Evolutionary conservation across 1,140 invertebrate genomes (phyloP).

Genomic region (Diorhabda sublineata): DNA sequence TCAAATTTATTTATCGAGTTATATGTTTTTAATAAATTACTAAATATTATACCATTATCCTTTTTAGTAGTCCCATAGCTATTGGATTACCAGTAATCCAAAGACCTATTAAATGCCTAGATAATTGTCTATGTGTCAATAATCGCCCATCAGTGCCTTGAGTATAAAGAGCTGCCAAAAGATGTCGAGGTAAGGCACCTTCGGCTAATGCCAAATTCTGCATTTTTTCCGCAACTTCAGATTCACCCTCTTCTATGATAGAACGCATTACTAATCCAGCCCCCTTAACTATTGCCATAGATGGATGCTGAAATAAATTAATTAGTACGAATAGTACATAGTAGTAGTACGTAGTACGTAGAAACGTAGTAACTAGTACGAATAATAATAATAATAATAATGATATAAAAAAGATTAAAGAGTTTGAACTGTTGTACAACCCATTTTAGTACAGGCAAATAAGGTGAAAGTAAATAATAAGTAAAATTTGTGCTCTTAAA

Average conservation of each 20-base stretch:
- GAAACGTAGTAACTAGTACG: too few relatives aligned
- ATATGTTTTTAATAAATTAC: not conserved
- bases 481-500: too few relatives aligned
- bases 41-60: slow-evolving; percentile 73
- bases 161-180: slow-evolving; percentile 88
- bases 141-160: slow-evolving; percentile 70
- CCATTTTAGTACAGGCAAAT: too few relatives aligned
- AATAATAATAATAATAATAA: too few relatives aligned
- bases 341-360: too few relatives aligned
- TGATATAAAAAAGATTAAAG: too few relatives aligned
- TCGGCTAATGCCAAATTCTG: slow-evolving; percentile 94
- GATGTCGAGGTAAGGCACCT: slow-evolving; percentile 92
- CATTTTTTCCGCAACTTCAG: slow-evolving; percentile 88
- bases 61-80: slow-evolving; percentile 80
- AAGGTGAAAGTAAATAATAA: too few relatives aligned
- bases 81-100: slow-evolving; percentile 95
- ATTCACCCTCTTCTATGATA: slow-evolving; percentile 94
- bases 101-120: slow-evolving; percentile 92
- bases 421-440: too few relatives aligned
- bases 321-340: too few relatives aligned
- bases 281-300: slow-evolving; percentile 95
- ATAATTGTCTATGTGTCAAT: slow-evolving; percentile 85
- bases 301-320: slow-evolving; percentile 71
- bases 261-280: slow-evolving; percentile 96
- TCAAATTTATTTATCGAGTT: not conserved